Base-by-base conservation (phyloP, 1,140 invertebrate species). In the Drosophila ficusphila region DNA sequence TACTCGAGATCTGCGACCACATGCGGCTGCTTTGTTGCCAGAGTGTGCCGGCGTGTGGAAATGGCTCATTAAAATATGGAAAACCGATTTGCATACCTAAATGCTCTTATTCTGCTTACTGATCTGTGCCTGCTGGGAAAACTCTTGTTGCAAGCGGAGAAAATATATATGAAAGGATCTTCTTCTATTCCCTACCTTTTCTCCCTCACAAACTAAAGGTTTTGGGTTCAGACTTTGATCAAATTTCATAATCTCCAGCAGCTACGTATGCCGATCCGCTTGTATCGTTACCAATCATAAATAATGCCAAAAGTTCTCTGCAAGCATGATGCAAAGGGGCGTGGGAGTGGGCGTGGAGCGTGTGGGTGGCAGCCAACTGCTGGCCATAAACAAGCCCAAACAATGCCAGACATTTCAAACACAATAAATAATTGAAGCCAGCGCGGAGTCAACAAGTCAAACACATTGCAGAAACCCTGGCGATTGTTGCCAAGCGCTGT, bases 371-470 rank as follows among this genome's bases (percentile, higher is more conserved):
- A 39, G 34, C 38, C 67, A 51, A 57, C 34, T 79, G 79, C 76
- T 76, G 71, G 39, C 81, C 61, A 76, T 73, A 86, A 85, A 76
- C 60, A 74, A 78, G 54, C 34, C 52, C 62, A 79, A 76, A 85
- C 79, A 85, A 85, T 76, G 76, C 76, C 82, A 79, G 75, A 68
- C 74, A 85, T 79, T 76, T 76, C 76, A 76, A 86, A 79, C 72
- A 85, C 76, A 76, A 86, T 85, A 86, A 86, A 86, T 85, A 73
- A 85, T 86, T 73, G 81, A 85, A 85, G 81, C 76, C 81, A 72
- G 72, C 62, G 44, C 61, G 58, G 65, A 85, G 79, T 85, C 81
- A 86, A 85, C 76, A 79, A 85, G 79, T 76, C 81, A 85, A 85
- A 85, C 76, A 85, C 81, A 83, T 85, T 75, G 64, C 70, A 52